phyloP scores from a whole-genome alignment of 2,113 vertebrate species.

The Anolis carolinensis region DNA sequence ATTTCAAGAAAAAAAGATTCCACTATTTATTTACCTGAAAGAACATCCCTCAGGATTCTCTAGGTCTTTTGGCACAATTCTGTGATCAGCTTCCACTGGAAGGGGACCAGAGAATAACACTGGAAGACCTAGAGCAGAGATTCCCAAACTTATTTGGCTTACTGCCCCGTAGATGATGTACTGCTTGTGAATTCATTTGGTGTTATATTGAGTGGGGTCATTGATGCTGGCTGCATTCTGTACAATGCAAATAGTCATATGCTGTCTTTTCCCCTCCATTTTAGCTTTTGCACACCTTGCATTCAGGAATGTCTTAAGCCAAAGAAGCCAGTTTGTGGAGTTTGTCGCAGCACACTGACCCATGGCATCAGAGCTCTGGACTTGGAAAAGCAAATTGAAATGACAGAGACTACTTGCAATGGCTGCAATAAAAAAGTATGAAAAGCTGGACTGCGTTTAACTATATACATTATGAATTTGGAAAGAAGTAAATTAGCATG shows the following conservation, averaged over 20 bases:
- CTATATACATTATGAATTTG: background rate
- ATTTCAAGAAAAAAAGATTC: no score
- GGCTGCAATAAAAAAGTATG: slow-evolving; percentile 91
- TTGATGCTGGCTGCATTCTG: slow-evolving; percentile 1
- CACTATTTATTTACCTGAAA: no score
- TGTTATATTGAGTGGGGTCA: background rate
- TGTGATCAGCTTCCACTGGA: no score
- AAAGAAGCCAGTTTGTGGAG: slow-evolving; percentile 92
- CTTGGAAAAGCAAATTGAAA: slow-evolving; percentile 87
- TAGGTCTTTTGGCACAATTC: no score
- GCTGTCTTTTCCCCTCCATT: slow-evolving; percentile 21
- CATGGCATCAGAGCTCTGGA: slow-evolving; percentile 82
- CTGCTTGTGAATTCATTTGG: background rate
- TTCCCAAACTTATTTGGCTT: no score
- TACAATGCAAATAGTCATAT: background rate
- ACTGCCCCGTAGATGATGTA: no score
- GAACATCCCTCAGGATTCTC: no score
- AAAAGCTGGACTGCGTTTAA: background rate
- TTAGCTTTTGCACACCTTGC: slow-evolving; percentile 92
- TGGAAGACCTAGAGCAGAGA: no score
- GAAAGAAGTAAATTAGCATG: background rate
- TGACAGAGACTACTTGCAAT: slow-evolving; percentile 85
- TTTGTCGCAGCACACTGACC: slow-evolving; percentile 85
- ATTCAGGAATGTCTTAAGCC: slow-evolving; percentile 94
- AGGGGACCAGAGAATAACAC: no score